Evolutionary conservation across 2,797 vertebrate genomes (phyloP), one percentile per base, ranked within the genome.

Genomic region (Sphenodon punctatus): DNA sequence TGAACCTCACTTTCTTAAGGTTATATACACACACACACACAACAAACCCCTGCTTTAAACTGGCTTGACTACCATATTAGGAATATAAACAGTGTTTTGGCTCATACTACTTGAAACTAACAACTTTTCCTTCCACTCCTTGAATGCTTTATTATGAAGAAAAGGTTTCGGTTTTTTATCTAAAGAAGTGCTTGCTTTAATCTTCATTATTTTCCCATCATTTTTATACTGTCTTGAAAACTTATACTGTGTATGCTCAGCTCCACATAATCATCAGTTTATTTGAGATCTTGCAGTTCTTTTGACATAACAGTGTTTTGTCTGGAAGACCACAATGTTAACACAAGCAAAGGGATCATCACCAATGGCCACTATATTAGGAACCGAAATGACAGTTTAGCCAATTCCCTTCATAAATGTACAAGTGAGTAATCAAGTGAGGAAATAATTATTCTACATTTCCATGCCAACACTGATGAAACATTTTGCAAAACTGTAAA

Each of bases 211-310:
- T 32, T 71, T 80, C 59, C 86, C 78, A 77, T 67, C 85, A 84
- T 60, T 73, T 86, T 53, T 82, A 63, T 85, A 83, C 89, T 87
- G 91, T 85, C 88, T 86, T 83, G 69, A 61, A 70, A 76, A 86
- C 80, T 92, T 89, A 86, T 86, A 88, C 86, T 87, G 84, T 80
- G 71, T 88, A 79, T 64, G 82, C 68, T 89, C 82, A 89, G 86
- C 53, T 82, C 88, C 69, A 66, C 67, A 80, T 86, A 71, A 61
- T 67, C 77, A 82, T 87, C 78, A 36, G 1, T 67, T 67, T 71
- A 39, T 65, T 15, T 61, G 73, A 80, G 73, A 27, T 86, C 56
- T 77, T 58, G 5, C 60, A 75, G 73, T 30, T 42, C 65, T 1
- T 22, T 59, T 41, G 8, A 46, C 4, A 65, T 39, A 55, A 32